Conservation (phyloP, 2,888 invertebrate species). For the Harmothoe impar region DNA sequence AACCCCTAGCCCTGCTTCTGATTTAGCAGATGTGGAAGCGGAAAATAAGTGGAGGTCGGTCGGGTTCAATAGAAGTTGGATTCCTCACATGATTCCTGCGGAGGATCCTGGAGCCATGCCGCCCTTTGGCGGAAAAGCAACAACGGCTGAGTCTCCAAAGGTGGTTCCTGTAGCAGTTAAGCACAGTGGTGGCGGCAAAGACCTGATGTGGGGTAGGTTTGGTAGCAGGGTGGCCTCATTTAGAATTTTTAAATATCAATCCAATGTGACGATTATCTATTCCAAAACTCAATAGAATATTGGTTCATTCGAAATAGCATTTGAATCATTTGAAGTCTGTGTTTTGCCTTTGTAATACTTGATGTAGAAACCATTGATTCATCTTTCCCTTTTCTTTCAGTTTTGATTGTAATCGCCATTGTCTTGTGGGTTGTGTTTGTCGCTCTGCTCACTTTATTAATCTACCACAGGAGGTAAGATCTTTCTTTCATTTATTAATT, state of each 20-base stretch:
- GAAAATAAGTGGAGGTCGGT: neutral
- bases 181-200: neutral
- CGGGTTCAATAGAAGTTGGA: slow-evolving; percentile 28
- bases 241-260: no score
- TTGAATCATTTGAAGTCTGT: no score
- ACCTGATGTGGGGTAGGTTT: slow-evolving; percentile 54
- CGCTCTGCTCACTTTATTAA: slow-evolving; percentile 43
- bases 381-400: slow-evolving; percentile 25
- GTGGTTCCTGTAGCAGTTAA: neutral
- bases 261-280: no score
- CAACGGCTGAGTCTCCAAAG: neutral
- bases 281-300: no score
- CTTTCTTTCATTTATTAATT: no score
- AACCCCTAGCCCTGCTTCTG: neutral
- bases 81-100: neutral
- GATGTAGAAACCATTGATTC: no score
- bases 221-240: no score
- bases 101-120: neutral
- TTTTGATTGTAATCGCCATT: slow-evolving; percentile 63
- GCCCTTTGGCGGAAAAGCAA: neutral
- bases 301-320: no score
- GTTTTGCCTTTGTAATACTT: no score
- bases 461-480: slow-evolving; percentile 62
- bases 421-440: slow-evolving; percentile 63
- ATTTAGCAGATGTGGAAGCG: neutral